phyloP scores from a whole-genome alignment of 2,888 invertebrate genomes.

The Stenchaetothrips biformis region DNA sequence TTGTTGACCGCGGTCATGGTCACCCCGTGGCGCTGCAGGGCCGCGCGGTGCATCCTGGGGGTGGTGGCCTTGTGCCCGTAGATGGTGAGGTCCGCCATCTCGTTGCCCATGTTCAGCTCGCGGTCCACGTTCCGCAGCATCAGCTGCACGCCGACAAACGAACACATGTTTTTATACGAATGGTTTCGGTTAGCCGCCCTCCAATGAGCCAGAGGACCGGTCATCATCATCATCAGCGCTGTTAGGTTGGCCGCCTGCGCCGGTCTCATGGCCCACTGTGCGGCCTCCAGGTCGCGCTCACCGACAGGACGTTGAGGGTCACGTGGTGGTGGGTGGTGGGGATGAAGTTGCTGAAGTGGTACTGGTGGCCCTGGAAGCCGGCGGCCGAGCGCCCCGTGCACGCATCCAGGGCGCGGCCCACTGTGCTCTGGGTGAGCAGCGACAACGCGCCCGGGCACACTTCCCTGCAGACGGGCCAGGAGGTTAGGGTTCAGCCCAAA shows the following conservation, averaged over 20 bases:
- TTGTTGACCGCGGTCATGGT: constrained; percentile 38
- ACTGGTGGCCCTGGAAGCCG: background rate
- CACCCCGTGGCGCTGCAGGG: constrained; percentile 50
- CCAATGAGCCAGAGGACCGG: too few species aligned
- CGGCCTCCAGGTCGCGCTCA: constrained; percentile 36
- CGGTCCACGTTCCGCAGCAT: constrained; percentile 47
- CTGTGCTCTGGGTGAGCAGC: constrained; percentile 51
- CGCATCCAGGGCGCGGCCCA: constrained; percentile 33
- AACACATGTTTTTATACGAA: too few species aligned
- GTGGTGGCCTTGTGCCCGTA: constrained; percentile 59
- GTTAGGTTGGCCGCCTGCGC: too few species aligned
- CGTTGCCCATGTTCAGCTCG: constrained; percentile 48
- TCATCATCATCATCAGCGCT: too few species aligned
- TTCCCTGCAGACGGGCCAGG: constrained; percentile 46
- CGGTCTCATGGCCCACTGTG: too few species aligned
- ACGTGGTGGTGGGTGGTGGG: constrained; percentile 43
- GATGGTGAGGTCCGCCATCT: constrained; percentile 56
- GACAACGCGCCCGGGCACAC: constrained; percentile 60
- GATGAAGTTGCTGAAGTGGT: constrained; percentile 35
- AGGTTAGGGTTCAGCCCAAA: too few species aligned
- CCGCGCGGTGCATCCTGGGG: constrained; percentile 50
- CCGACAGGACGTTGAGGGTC: constrained; percentile 45
- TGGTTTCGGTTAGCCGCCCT: too few species aligned
- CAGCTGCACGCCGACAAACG: constrained; percentile 44
- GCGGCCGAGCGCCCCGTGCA: background rate